These are phyloP conservation scores for Ophion slaviceki DNA, from an alignment of 2,888 invertebrate genomes.

Conservation along the genomic window DNA sequence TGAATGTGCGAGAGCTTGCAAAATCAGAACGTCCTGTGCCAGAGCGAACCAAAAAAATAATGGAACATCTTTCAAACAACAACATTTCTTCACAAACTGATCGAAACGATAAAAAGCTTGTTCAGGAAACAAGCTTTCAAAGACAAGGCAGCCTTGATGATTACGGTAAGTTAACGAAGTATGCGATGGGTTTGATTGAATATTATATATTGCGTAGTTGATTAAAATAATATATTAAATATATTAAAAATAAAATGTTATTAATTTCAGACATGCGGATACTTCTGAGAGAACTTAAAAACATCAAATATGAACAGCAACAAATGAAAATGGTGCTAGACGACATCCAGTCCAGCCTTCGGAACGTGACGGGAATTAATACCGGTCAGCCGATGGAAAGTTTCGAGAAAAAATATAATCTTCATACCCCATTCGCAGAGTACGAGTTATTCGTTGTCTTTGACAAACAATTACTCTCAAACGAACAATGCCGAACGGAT, in stretches of 20 bases:
- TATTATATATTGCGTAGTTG: neutral
- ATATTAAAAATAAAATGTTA: slow-evolving; percentile 6
- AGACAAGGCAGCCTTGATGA: slow-evolving; percentile 1
- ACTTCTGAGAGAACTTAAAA: slow-evolving; percentile 2
- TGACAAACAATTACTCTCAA: slow-evolving; percentile 12
- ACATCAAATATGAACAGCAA: slow-evolving; percentile 16
- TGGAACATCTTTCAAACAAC: neutral
- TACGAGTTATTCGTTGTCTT: slow-evolving; percentile 10
- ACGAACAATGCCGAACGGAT: slow-evolving; percentile 15
- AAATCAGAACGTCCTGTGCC: too few species aligned
- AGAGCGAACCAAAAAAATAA: neutral
- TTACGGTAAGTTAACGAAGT: slow-evolving; percentile 12
- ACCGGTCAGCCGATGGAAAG: neutral
- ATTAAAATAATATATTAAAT: neutral
- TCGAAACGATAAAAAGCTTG: neutral
- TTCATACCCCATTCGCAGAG: slow-evolving; percentile 14
- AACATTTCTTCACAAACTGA: neutral
- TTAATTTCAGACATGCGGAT: slow-evolving; percentile 16
- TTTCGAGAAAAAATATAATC: slow-evolving; percentile 24
- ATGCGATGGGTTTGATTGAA: slow-evolving; percentile 1
- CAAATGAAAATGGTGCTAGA: slow-evolving; percentile 7
- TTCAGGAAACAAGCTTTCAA: slow-evolving; percentile 8
- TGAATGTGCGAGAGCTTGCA: too few species aligned
- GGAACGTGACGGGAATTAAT: slow-evolving; percentile 8
- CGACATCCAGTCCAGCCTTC: slow-evolving; percentile 5